Evolutionary conservation across 2,797 vertebrate species (phyloP).

Genomic region (Poecilia velifera): DNA sequence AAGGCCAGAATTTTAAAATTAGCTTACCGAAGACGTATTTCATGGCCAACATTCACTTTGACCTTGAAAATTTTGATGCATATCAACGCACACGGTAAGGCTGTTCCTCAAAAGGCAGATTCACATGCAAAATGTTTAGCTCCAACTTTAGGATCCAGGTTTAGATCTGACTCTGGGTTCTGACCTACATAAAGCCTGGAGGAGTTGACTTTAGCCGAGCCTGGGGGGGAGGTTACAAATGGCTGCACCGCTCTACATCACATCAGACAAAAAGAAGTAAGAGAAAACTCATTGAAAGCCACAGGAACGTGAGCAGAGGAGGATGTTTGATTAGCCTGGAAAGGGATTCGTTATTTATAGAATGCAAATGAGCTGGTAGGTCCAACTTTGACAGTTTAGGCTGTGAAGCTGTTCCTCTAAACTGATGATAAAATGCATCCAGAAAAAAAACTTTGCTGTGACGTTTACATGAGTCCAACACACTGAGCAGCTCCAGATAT

Average conservation of each 20-base stretch:
- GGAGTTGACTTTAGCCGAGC: conserved; percentile 54
- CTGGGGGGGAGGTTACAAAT: not conserved
- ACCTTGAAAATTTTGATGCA: conserved; percentile 40
- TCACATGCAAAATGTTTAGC: conserved; percentile 25
- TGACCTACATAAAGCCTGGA: conserved; percentile 69
- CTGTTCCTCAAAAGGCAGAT: conserved; percentile 30
- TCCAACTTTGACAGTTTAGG: conserved; percentile 32
- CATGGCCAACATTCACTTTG: conserved; percentile 42
- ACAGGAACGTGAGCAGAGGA: conserved; percentile 62
- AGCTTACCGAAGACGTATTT: conserved; percentile 52
- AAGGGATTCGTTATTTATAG: conserved; percentile 70
- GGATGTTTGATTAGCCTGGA: conserved; percentile 64
- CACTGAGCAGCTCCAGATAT: not conserved
- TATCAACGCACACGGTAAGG: conserved; percentile 49
- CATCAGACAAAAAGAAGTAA: conserved; percentile 40
- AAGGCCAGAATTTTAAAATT: conserved; percentile 64
- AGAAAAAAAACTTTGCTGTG: not conserved
- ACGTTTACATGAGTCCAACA: not conserved
- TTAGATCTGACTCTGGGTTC: conserved; percentile 65
- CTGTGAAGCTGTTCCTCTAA: not conserved
- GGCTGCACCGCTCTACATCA: conserved; percentile 43
- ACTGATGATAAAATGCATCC: not conserved
- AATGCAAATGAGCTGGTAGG: conserved; percentile 57
- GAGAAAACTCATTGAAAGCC: conserved; percentile 41
- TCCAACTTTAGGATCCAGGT: not conserved